Evolutionary conservation across 2,113 vertebrate species (phyloP), one percentile per base, ranked within the genome.

Genomic region (Esox niger): DNA sequence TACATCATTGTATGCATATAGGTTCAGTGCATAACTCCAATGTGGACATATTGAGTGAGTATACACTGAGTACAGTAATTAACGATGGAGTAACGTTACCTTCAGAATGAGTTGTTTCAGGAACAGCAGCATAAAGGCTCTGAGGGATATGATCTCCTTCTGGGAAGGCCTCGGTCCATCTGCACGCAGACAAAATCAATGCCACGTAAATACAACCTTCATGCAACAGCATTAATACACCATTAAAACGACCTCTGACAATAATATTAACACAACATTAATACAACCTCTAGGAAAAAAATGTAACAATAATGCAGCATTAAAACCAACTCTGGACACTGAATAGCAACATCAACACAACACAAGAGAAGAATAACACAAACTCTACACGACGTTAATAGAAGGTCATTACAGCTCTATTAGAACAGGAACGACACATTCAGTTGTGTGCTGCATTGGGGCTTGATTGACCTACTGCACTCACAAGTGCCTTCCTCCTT

Each of bases 101-200:
- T 99, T 99, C 38, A 99, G 82, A 79, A 99, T 99, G 63, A 99
- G 95, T 68, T 99, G 97, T 86, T 99, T 99, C 82, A 99, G 92
- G 90, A 99, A 99, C 79, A 99, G 95, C 26, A 99, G 93, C 97
- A 99, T 99, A 89, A 99, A 99, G 3, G 97, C 97, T 69, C 97
- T 89, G 68, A 99, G 86, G 0, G 97, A 99, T 91, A 99, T 90
- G 77, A 99, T 96, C 92, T 99, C 97, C 86, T 99, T 99, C 82
- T 98, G 97, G 66, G 95, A 95, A 15, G 96, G 97, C 20, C 97
- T 92, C 10, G 95, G 95, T 76, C 97, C 97, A 82, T 98, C 97
- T 99, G 87, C 46, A 90, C 87, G 78, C 29, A 70, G 84, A 81
- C 79, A 80, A 66, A 4, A 2, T 69, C 32, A 70, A 68, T 15